Percentiles rank a stretch among this genome's conserved stretches.
Evolutionary conservation across 2,797 vertebrate genomes (phyloP).

Genomic region (Aselliscus stoliczkanus): DNA sequence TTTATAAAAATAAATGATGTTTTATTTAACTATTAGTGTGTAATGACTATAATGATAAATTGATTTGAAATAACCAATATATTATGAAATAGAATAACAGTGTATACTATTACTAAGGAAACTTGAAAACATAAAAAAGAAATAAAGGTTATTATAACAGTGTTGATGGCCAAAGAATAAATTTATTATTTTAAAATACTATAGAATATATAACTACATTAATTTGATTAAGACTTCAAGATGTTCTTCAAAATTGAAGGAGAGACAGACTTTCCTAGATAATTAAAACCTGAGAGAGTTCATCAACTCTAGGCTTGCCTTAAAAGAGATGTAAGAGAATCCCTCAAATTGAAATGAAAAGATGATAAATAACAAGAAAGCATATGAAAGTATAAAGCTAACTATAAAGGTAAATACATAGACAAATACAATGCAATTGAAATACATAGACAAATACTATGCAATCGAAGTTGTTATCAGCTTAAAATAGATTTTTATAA

Average conservation of each 20-base stretch:
- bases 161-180: background rate
- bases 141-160: background rate
- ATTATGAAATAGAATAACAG: background rate
- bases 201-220: background rate
- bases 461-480: background rate
- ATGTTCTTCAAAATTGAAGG: background rate
- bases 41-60: background rate
- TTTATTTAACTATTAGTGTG: background rate
- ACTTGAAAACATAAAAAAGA: background rate
- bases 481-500: background rate
- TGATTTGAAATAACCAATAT: background rate
- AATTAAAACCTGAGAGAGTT: background rate
- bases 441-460: background rate
- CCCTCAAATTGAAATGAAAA: background rate
- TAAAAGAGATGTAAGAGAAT: background rate
- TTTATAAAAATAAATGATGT: background rate
- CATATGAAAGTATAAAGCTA: background rate
- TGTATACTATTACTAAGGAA: background rate
- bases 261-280: background rate
- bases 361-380: background rate
- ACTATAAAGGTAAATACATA: background rate
- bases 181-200: background rate
- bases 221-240: background rate
- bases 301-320: background rate
- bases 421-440: background rate